Conservation (phyloP, 2,113 vertebrate species). For the Ptilorrhoa leucosticta region DNA sequence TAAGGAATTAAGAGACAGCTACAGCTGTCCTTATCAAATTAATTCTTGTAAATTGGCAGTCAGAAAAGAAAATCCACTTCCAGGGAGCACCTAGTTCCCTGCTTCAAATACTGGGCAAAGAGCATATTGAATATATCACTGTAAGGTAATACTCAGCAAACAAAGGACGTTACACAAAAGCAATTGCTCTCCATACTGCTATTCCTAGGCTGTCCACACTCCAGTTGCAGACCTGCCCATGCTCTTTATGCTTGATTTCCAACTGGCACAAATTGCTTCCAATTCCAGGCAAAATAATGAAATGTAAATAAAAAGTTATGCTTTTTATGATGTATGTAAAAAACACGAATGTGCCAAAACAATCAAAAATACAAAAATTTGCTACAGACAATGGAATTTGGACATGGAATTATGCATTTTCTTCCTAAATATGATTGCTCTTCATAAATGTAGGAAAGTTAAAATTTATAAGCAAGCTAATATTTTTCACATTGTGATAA, state of each 20-base stretch:
- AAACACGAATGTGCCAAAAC: neutral
- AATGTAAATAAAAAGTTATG: neutral
- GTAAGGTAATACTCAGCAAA: neutral
- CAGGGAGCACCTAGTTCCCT: neutral
- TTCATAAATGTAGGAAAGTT: neutral
- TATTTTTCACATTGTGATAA: neutral
- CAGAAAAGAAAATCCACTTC: conserved; percentile 48
- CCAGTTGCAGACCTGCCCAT: neutral
- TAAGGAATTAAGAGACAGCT: conserved; percentile 69
- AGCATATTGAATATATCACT: conserved; percentile 1
- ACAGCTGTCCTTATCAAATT: conserved; percentile 70
- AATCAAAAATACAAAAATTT: neutral
- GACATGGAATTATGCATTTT: neutral
- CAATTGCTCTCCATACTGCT: neutral
- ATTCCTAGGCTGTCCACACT: neutral
- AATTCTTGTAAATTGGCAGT: conserved; percentile 70
- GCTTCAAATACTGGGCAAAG: neutral
- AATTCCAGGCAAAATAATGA: neutral
- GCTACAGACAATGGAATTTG: neutral
- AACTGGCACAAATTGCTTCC: neutral
- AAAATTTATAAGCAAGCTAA: neutral
- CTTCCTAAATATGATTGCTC: neutral
- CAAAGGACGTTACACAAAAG: neutral
- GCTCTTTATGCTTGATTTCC: neutral
- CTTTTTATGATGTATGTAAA: neutral